Conservation (phyloP, 2,888 invertebrate species). For the Suillia variegata region DNA sequence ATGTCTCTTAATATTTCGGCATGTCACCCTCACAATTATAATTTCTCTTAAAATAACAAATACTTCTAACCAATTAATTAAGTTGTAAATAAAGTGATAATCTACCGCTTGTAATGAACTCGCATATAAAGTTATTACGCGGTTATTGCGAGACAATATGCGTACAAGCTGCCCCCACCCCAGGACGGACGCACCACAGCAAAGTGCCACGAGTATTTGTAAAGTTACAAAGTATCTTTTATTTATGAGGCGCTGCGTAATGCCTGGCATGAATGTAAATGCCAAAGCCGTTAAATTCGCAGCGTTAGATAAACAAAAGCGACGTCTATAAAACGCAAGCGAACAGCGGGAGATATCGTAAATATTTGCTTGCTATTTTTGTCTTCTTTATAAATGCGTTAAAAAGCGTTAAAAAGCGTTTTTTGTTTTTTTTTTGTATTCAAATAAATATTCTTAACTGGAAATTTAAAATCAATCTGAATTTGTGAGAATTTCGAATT, state of each 20-base stretch:
- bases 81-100: conserved; percentile 45
- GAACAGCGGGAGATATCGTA: too few species aligned
- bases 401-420: too few species aligned
- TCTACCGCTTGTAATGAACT: conserved; percentile 39
- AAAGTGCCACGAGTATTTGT: conserved; percentile 12
- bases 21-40: too few species aligned
- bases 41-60: too few species aligned
- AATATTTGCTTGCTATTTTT: not conserved
- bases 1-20: too few species aligned
- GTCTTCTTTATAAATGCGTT: not conserved
- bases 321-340: not conserved
- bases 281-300: conserved; percentile 18
- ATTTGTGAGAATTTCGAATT: too few species aligned
- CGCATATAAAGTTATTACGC: conserved; percentile 39
- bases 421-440: too few species aligned
- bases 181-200: not conserved
- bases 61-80: conserved; percentile 50
- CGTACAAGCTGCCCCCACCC: conserved; percentile 11
- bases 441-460: too few species aligned
- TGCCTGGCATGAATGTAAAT: not conserved
- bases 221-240: conserved; percentile 37
- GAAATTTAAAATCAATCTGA: too few species aligned
- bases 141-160: conserved; percentile 45
- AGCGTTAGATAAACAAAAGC: conserved; percentile 13
- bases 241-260: conserved; percentile 17